A percentile compares a stretch with the other conserved stretches of the same genome.
Evolutionary conservation across 2,113 vertebrate genomes (phyloP).

Genomic region (Ctenomys sociabilis): DNA sequence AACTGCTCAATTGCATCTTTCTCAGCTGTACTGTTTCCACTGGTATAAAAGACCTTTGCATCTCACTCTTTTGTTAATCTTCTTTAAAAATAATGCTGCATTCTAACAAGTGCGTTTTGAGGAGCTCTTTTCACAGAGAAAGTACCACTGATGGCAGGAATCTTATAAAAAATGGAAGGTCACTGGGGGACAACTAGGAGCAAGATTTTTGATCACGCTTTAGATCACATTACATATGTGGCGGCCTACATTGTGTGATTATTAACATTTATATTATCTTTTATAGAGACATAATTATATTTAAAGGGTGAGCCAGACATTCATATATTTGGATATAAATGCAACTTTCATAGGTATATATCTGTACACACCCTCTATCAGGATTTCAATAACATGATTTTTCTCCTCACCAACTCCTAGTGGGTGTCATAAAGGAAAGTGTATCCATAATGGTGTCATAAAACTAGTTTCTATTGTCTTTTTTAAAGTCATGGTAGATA

Average conservation of each 20-base stretch:
- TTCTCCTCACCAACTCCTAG: constrained; percentile 40
- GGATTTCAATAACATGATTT: constrained; percentile 65
- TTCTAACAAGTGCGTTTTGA: constrained; percentile 39
- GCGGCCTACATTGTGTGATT: neutral
- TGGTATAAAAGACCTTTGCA: neutral
- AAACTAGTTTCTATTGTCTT: constrained; percentile 63
- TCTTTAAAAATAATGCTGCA: constrained; percentile 30
- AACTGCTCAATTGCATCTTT: neutral
- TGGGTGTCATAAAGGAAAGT: constrained; percentile 59
- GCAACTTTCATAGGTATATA: constrained; percentile 36
- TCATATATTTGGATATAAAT: constrained; percentile 51
- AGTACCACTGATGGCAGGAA: neutral
- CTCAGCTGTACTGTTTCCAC: neutral
- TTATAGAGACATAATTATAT: constrained; percentile 64
- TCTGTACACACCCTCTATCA: constrained; percentile 57
- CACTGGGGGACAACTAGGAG: neutral
- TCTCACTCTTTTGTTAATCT: neutral
- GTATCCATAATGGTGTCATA: constrained; percentile 18
- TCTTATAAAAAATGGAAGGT: constrained; percentile 9
- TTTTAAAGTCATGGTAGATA: neutral
- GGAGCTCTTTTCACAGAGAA: constrained; percentile 49
- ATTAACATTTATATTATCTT: constrained; percentile 57
- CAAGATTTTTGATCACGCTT: constrained; percentile 48
- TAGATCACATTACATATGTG: constrained; percentile 20
- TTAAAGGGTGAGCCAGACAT: constrained; percentile 51